Evolutionary conservation across 2,797 vertebrate genomes (phyloP).

Genomic region (Rousettus madagascariensis): DNA sequence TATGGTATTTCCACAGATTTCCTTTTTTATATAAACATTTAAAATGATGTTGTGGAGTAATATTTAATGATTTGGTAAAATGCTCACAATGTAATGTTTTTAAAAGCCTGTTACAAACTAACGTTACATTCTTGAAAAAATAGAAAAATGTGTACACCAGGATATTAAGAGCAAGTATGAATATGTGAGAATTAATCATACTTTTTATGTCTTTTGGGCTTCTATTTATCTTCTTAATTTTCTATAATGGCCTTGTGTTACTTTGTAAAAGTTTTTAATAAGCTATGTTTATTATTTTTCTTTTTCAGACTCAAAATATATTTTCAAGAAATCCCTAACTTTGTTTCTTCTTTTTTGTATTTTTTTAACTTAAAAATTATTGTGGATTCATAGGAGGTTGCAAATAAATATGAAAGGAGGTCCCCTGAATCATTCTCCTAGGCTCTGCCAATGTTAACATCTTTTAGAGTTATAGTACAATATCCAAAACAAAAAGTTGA

Average conservation of each 20-base stretch:
- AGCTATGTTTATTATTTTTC: background rate
- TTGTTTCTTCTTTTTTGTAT: background rate
- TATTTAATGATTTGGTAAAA: background rate
- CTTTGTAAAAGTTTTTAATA: background rate
- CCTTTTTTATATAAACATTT: slow-evolving; percentile 1
- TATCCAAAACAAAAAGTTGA: background rate
- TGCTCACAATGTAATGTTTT: background rate
- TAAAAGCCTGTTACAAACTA: background rate
- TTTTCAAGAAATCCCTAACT: background rate
- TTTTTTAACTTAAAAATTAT: background rate
- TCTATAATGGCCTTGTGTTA: background rate
- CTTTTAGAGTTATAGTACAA: background rate
- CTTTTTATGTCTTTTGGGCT: background rate
- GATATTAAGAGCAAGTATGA: background rate
- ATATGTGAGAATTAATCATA: background rate
- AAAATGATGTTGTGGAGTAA: background rate
- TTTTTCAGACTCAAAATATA: background rate
- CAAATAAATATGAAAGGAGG: background rate
- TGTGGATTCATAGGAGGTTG: background rate
- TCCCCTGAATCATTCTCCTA: background rate
- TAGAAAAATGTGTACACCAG: background rate
- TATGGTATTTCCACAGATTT: background rate
- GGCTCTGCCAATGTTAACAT: background rate
- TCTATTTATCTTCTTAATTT: background rate
- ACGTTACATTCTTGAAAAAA: background rate